These are phyloP conservation scores for Falco rusticolus DNA, from an alignment of 2,797 vertebrate species.

Conservation along the genomic window DNA sequence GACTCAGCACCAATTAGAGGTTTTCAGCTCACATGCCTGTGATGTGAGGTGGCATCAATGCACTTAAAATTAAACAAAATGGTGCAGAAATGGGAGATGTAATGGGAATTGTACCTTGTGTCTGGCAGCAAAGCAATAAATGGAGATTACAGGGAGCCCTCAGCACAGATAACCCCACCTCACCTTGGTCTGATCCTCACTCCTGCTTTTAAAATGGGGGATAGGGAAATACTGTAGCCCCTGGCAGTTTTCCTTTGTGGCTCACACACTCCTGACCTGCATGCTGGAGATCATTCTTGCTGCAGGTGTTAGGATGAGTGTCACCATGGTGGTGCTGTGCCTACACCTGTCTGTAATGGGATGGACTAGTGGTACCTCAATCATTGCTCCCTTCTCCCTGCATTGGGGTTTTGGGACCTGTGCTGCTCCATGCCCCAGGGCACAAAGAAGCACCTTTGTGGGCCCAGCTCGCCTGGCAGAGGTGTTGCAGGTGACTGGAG, in stretches of 20 bases:
- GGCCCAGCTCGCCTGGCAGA: not conserved
- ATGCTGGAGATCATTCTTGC: not conserved
- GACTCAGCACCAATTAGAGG: not conserved
- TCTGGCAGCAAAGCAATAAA: not conserved
- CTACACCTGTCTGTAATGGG: not conserved
- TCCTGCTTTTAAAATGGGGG: not conserved
- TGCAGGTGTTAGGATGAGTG: not conserved
- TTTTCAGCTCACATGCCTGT: not conserved
- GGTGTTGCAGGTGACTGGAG: not conserved
- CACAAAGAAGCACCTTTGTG: not conserved
- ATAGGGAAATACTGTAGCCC: not conserved
- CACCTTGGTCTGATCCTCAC: not conserved
- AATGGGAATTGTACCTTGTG: not conserved
- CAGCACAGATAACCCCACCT: not conserved
- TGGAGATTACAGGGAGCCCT: not conserved
- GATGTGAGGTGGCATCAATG: not conserved
- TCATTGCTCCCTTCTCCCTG: not conserved
- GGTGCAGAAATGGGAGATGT: not conserved
- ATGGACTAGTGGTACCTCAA: not conserved
- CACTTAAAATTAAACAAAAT: not conserved
- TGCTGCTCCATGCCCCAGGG: fast-evolving
- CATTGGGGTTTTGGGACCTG: not conserved
- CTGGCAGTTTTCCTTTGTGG: not conserved
- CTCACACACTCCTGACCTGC: not conserved
- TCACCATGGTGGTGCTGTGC: fast-evolving